Evolutionary conservation across 2,888 invertebrate genomes (phyloP).

Genomic region (Oconnorella tubifera): DNA sequence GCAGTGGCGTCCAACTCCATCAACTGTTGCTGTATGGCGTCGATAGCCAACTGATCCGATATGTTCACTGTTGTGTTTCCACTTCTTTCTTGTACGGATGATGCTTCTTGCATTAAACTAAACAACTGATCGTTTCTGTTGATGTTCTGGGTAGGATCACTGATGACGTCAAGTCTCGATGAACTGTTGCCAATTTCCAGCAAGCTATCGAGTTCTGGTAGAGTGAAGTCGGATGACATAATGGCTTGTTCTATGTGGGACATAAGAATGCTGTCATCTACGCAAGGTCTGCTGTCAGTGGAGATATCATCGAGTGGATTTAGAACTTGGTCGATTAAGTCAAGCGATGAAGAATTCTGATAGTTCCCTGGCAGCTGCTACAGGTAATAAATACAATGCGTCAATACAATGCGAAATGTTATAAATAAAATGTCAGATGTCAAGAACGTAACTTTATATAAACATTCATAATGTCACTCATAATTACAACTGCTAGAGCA

Average conservation of each 20-base stretch:
- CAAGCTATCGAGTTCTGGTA: slow-evolving; percentile 40
- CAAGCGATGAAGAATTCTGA: too few species aligned
- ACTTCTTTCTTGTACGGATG: not conserved
- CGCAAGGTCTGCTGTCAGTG: not conserved
- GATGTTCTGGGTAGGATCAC: not conserved
- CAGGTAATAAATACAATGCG: too few species aligned
- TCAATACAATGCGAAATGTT: too few species aligned
- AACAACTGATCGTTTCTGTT: not conserved
- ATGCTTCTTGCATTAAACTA: too few species aligned
- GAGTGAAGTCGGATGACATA: slow-evolving; percentile 34
- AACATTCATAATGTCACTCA: too few species aligned
- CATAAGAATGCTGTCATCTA: slow-evolving; percentile 39
- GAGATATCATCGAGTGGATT: not conserved
- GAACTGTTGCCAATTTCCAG: slow-evolving; percentile 30
- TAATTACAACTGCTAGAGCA: too few species aligned
- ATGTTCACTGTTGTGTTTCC: not conserved
- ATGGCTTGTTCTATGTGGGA: slow-evolving; percentile 45
- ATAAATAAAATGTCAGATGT: too few species aligned
- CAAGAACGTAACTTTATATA: too few species aligned
- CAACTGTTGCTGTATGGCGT: slow-evolving; percentile 81
- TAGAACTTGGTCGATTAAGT: not conserved
- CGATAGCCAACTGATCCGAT: slow-evolving; percentile 74
- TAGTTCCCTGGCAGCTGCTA: too few species aligned
- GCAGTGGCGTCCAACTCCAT: too few species aligned
- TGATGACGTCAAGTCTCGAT: not conserved